These are phyloP conservation scores for Ctenosaura bakeri DNA, from an alignment of 2,797 vertebrate species.

Conservation along the genomic window DNA sequence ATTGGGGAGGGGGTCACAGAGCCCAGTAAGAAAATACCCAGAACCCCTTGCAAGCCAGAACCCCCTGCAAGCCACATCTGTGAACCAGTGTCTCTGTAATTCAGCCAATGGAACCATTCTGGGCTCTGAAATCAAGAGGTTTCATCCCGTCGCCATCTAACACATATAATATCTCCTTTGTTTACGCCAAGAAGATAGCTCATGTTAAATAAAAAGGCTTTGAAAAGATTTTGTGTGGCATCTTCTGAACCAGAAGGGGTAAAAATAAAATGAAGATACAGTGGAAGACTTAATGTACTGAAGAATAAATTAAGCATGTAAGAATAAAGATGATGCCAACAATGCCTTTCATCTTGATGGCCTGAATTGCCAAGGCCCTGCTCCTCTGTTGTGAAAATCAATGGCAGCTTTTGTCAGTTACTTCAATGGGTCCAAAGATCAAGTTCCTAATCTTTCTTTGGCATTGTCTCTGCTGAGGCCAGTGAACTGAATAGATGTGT, in stretches of 20 bases:
- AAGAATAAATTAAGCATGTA: conserved; percentile 32
- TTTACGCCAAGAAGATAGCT: neutral
- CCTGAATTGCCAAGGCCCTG: conserved; percentile 36
- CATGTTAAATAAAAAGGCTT: neutral
- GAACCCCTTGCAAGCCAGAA: neutral
- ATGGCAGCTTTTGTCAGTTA: conserved; percentile 26
- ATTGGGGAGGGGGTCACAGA: neutral
- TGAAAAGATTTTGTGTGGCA: neutral
- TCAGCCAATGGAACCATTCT: neutral
- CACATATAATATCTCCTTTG: neutral
- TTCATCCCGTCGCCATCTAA: neutral
- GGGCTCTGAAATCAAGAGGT: neutral
- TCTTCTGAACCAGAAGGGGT: conserved; percentile 7
- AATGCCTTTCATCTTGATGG: conserved; percentile 26
- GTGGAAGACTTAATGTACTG: neutral
- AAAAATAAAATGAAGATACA: conserved; percentile 24
- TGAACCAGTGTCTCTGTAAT: neutral
- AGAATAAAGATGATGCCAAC: conserved; percentile 29
- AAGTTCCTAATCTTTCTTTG: conserved; percentile 42
- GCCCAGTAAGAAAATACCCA: neutral
- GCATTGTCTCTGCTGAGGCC: conserved; percentile 41
- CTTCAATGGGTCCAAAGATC: conserved; percentile 28
- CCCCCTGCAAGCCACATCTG: neutral
- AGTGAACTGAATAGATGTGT: conserved; percentile 31
- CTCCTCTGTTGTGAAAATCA: fast-evolving